Conservation (phyloP, 2,888 invertebrate species). For the Ophion obscuratus region DNA sequence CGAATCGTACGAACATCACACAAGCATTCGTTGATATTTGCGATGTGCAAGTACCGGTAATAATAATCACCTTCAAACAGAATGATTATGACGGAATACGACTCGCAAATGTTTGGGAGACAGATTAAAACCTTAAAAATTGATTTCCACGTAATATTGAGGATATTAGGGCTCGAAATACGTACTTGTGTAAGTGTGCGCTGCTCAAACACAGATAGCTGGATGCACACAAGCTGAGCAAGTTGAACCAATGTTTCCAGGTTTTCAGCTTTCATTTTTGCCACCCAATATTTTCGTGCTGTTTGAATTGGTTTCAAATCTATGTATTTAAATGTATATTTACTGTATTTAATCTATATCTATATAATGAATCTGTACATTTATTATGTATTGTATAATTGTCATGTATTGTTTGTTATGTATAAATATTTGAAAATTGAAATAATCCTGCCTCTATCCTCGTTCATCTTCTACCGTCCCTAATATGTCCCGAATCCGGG, state of each 20-base stretch:
- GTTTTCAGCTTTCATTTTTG: background rate
- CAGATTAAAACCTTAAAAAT: background rate
- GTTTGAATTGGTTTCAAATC: background rate
- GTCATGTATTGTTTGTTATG: background rate
- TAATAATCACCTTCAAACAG: conserved; percentile 23
- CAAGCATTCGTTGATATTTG: too few species aligned
- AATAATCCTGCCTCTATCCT: background rate
- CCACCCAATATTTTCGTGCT: background rate
- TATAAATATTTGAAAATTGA: background rate
- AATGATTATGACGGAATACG: conserved; percentile 18
- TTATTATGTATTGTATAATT: background rate
- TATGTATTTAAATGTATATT: too few species aligned
- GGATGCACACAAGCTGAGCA: background rate
- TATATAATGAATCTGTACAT: too few species aligned
- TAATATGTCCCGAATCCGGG: background rate
- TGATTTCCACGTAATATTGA: background rate
- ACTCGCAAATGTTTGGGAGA: conserved; percentile 21
- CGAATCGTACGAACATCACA: too few species aligned
- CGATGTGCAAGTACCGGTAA: conserved; percentile 14
- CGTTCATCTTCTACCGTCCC: background rate
- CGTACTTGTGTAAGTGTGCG: background rate
- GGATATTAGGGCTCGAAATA: background rate
- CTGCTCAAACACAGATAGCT: background rate
- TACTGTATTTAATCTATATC: too few species aligned
- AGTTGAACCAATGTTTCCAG: background rate